Base-by-base conservation (phyloP, 2,797 vertebrate genomes). In the Pachyuromys duprasi region DNA sequence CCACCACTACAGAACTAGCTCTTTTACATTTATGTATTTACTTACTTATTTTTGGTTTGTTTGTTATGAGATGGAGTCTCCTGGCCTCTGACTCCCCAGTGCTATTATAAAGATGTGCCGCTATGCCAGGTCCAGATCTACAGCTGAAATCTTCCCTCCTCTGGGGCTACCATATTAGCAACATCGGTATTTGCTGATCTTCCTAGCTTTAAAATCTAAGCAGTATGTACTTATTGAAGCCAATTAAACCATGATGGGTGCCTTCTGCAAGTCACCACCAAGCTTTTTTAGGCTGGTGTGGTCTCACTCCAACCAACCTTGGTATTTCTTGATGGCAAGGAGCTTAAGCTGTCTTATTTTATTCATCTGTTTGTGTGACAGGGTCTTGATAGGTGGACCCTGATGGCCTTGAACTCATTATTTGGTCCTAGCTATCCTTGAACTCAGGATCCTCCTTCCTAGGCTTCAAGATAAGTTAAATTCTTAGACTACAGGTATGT, bases 171-270 rank as follows among this genome's bases (percentile, higher is more conserved):
- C 76, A 93, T 94, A 67, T 22, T n/a, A 36, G 89, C 69, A 95
- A 92, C 33, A 80, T 42, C 70, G 94, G 75, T 42, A 14, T 36
- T 96, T 81, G 55, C 39, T 60, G 24, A 88, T 88, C 28, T 93
- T 78, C 14, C 49, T 45, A 89, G 69, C 45, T 88, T 93, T 84
- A 84, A 97, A 86, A 75, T 90, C 74, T 65, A 92, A 91, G 94
- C 11, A 49, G 49, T 49, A 14, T 78, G 18, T 45, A 42, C 15
- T 88, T 88, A 69, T 65, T 75, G 28, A 18, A 94, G 63, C 49
- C 74, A 65, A 22, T 55, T 87, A 94, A 79, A 91, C 78, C 28
- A 0, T 2, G 26, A 83, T 22, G 26, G 15, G 7, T 74, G 6
- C 26, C 33, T 80, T 89, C 86, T 62, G 7, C 70, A 79, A 86